These are phyloP conservation scores for Anguilla marmorata DNA, from an alignment of 2,797 vertebrate species.

Conservation along the genomic window DNA sequence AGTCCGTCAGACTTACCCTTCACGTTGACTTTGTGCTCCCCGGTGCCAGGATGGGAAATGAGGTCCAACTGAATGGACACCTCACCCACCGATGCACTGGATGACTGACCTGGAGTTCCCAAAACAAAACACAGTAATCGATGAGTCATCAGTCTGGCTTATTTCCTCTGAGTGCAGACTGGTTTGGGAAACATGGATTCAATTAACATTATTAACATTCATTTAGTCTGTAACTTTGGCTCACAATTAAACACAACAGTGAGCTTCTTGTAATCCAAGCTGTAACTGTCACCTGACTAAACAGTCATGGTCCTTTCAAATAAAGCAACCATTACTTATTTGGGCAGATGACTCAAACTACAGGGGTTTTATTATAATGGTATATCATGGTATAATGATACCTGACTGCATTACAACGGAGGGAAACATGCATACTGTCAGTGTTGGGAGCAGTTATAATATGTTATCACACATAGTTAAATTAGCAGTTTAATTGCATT, in stretches of 20 bases:
- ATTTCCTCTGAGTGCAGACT: neutral
- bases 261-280: neutral
- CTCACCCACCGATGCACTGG: constrained; percentile 87
- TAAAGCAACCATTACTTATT: no score
- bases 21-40: constrained; percentile 95
- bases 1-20: constrained; percentile 69
- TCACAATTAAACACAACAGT: neutral
- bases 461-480: no score
- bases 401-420: no score
- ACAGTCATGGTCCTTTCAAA: no score
- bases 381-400: no score
- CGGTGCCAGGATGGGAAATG: constrained; percentile 87
- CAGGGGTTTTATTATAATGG: no score
- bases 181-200: neutral
- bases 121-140: constrained; percentile 62
- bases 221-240: neutral
- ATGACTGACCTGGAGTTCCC: constrained; percentile 78
- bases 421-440: no score
- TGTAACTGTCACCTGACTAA: no score
- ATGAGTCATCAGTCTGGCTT: constrained; percentile 24
- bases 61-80: constrained; percentile 92
- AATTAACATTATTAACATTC: neutral
- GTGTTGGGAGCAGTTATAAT: no score
- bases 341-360: no score
- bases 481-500: no score